These are phyloP conservation scores for Elysia crispata DNA, from an alignment of 2,888 invertebrate genomes.

Conservation along the genomic window DNA sequence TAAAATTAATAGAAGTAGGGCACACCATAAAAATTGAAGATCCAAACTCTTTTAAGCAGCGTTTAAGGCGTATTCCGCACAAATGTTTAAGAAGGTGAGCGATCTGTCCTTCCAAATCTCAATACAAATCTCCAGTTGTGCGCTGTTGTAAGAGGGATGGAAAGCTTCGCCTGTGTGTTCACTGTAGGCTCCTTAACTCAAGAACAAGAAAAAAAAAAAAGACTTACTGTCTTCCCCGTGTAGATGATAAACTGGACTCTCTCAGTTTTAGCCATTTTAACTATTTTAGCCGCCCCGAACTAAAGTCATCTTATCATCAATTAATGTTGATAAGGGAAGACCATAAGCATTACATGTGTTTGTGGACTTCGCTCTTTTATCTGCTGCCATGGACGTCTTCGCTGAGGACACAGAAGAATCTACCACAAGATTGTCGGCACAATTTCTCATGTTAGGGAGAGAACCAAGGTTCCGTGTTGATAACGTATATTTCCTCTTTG, in stretches of 20 bases:
- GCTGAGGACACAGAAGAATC: too few species aligned
- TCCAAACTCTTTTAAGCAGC: too few species aligned
- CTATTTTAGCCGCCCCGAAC: conserved; percentile 42
- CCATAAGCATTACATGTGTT: conserved; percentile 50
- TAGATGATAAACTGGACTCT: conserved; percentile 54
- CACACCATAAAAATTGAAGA: too few species aligned
- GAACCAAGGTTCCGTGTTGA: too few species aligned
- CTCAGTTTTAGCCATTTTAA: conserved; percentile 45
- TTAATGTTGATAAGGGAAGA: conserved; percentile 47
- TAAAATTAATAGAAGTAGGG: background rate
- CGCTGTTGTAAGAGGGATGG: conserved; percentile 51
- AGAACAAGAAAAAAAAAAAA: conserved; percentile 53
- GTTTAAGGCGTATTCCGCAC: conserved; percentile 48
- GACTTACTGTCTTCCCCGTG: conserved; percentile 51
- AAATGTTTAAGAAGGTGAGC: conserved; percentile 56
- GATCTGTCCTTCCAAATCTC: conserved; percentile 51
- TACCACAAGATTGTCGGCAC: too few species aligned
- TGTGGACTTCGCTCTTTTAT: too few species aligned
- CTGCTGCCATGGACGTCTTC: too few species aligned
- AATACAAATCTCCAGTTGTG: conserved; percentile 52
- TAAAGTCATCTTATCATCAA: conserved; percentile 50
- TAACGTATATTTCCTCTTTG: too few species aligned
- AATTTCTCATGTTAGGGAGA: too few species aligned
- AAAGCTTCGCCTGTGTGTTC: conserved; percentile 51
- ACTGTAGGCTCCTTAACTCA: conserved; percentile 50